These are phyloP conservation scores for Ambastaia sidthimunki DNA, from an alignment of 2,797 vertebrate species.

Conservation along the genomic window DNA sequence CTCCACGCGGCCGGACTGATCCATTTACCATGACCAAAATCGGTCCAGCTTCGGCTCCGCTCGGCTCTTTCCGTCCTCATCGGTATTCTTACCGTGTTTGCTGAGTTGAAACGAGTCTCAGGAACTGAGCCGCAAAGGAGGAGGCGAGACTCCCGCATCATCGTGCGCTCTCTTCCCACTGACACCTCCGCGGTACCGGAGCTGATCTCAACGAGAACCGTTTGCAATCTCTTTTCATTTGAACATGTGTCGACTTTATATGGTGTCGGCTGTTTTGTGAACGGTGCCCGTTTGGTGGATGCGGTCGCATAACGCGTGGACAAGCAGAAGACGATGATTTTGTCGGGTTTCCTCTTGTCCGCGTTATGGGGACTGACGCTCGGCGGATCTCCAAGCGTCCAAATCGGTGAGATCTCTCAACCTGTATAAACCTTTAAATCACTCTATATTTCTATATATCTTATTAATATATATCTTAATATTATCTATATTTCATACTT, in stretches of 20 bases:
- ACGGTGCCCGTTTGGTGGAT: constrained; percentile 74
- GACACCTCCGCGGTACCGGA: constrained; percentile 22
- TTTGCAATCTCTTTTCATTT: constrained; percentile 18
- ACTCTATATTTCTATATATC: no score
- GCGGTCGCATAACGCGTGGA: constrained; percentile 78
- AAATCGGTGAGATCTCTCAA: constrained; percentile 82
- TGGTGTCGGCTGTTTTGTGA: constrained; percentile 67
- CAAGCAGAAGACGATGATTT: constrained; percentile 87
- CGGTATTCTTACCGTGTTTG: constrained; percentile 66
- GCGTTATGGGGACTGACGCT: constrained; percentile 84
- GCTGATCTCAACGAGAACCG: constrained; percentile 31
- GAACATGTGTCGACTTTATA: constrained; percentile 46
- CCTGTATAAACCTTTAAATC: constrained; percentile 1
- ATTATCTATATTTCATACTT: background rate
- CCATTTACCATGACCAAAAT: background rate
- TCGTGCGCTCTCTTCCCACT: constrained; percentile 43
- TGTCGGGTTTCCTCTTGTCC: constrained; percentile 82
- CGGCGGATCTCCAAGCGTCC: constrained; percentile 85
- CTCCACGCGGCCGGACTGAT: background rate
- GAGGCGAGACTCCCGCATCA: constrained; percentile 60
- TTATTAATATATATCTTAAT: no score
- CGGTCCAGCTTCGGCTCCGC: constrained; percentile 47
- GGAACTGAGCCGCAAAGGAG: constrained; percentile 70
- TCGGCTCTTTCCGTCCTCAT: constrained; percentile 67
- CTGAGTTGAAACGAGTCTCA: constrained; percentile 66